Evolutionary conservation across 92 coral and sea anemone species (phyloP), one percentile per base, ranked within the genome.

Genomic region (Metridium senile): DNA sequence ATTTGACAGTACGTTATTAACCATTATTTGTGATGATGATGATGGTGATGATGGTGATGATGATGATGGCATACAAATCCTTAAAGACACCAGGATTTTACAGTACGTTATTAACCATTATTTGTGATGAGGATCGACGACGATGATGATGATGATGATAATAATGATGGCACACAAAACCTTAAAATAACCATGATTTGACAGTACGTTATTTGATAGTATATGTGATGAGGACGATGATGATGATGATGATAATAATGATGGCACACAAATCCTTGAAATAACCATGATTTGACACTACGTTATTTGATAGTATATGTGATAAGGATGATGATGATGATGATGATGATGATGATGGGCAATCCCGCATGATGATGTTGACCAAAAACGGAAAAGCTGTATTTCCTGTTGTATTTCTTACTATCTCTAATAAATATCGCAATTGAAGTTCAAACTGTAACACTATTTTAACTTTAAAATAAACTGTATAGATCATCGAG

Each of bases 31-130:
- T 39, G 49, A 39, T 39, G 49, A 39, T 39, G 13, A 39, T 39
- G 49, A 39, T 39, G 13, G 13, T 16, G 61, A 54, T 16, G 23
- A 54, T 16, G 32, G 4, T 10, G 33, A 59, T 22, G 31, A 59
- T 26, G 66, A 26, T 26, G 66, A 59, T 26, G 66, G 66, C 61
- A 54, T 22, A 20, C 61, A 54, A n/a, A 54, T 54, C 61, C 23
- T 54, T 4, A 22, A 54, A 20, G 61, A 54, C 23, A 71, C 76
- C 21, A 51, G 59, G 49, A 71, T 71, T 22, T 71, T 51, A n/a
- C n/a, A n/a, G 33, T 29, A n/a, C n/a, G n/a, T n/a, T n/a, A n/a
- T n/a, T n/a, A n/a, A n/a, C n/a, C n/a, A n/a, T n/a, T n/a, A n/a
- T n/a, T n/a, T n/a, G n/a, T n/a, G n/a, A n/a, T n/a, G n/a, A n/a